Evolutionary conservation across 2,113 vertebrate species (phyloP), one percentile per base, ranked within the genome.

Genomic region (Capreolus pygargus): DNA sequence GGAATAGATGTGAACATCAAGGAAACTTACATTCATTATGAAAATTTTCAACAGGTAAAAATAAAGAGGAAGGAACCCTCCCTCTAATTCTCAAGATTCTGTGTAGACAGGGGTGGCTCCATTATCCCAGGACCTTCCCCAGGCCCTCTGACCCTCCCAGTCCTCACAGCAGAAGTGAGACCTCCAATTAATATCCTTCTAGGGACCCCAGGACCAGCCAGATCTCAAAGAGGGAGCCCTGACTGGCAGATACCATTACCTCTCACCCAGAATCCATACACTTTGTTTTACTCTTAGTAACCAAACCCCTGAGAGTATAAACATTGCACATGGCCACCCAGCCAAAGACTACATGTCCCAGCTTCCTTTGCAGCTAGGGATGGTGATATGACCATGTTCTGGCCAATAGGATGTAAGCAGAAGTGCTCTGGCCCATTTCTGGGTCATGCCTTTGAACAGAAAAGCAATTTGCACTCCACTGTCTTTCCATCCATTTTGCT

Each of bases 271-370:
- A 67, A 81, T 60, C 87, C 21, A 57, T 7, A 82, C 17, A 82
- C 16, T 16, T 58, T 21, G 1, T 92, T 74, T 84, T 16, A 13
- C 14, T 89, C 45, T 36, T 43, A 13, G 70, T 39, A 45, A 67
- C 52, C 47, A 88, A 45, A 43, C 23, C 43, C 21, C 6, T 25
- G 6, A 57, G 7, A 30, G 6, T 15, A 8, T 7, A 50, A 64
- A 45, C 5, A 7, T 9, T 23, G 54, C 11, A 45, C 33, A 84
- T 0, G 74, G 70, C 39, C n/a, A 43, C 14, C 11, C 3, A 43
- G 30, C 25, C 13, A 30, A 45, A 93, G 52, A 97, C 98, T 97
- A 97, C 94, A 98, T 33, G 92, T 95, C 90, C 97, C 97, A 97
- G 79, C 7, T 23, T 79, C 47, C 90, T 17, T 60, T 96, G 89